Base-by-base conservation (phyloP, 2,888 invertebrate genomes). In the Eupithecia subfuscata region DNA sequence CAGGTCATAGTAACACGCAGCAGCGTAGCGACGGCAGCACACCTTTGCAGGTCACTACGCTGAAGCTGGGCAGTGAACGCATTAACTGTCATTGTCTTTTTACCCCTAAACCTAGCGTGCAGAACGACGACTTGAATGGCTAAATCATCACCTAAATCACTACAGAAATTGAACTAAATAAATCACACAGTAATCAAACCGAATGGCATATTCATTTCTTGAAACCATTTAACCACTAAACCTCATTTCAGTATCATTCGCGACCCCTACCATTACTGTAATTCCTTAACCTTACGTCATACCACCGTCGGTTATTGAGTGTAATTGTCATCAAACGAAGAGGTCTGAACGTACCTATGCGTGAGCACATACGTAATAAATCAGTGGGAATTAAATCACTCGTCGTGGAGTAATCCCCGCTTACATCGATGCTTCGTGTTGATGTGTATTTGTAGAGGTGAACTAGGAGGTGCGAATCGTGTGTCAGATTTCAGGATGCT, bases 341-440 rank as follows among this genome's bases (percentile, higher is more conserved):
- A 8, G 34, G 34, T 14, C 18, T 8, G 63, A 16, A 60, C 68
- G 71, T 70, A 78, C 82, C 22, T 82, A 85, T 82, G 82, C 84
- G 84, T 85, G 79, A 74, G 79, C 82, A 84, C 83, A 85, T 84
- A 82, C 84, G 85, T 86, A 89, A 88, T 90, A 88, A 91, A 91
- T 90, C 88, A 87, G 84, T 83, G 77, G 85, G 88, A 90, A 90
- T 92, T 91, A 91, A 93, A 93, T 91, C 91, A 91, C 87, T 89
- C 85, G 79, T 82, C 82, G 87, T 82, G 82, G 86, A 87, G 84
- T 90, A 87, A 90, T 89, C 86, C 86, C 82, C 81, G 85, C 80
- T 85, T 88, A 90, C 88, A 91, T 91, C 88, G 90, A 88, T 90
- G 88, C 87, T 89, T 89, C 85, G 87, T 85, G 86, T 82, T 84